Conservation (phyloP, 2,888 invertebrate species). For the Drosophila mulleri region DNA sequence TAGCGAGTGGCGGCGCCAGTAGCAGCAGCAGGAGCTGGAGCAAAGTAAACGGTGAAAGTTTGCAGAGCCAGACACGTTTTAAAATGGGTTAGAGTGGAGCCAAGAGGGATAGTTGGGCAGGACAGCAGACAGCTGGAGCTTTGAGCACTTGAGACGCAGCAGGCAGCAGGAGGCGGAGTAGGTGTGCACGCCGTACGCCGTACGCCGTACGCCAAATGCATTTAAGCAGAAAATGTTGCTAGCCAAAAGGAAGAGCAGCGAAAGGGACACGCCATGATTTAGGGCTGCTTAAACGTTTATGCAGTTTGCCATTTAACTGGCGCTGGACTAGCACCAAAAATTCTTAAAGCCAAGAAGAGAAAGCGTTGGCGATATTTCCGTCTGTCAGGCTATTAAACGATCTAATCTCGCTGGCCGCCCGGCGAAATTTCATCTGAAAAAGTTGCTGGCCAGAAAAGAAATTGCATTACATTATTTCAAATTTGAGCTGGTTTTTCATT, state of each 20-base stretch:
- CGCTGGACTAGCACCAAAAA: conserved; percentile 30
- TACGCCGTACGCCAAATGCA: conserved; percentile 52
- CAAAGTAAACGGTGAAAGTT: conserved; percentile 71
- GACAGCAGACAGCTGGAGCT: conserved; percentile 36
- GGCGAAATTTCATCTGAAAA: conserved; percentile 19
- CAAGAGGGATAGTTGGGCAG: conserved; percentile 16
- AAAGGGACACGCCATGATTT: conserved; percentile 63
- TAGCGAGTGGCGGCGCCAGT: conserved; percentile 9
- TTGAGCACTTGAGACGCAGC: conserved; percentile 62
- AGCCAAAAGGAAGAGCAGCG: conserved; percentile 29
- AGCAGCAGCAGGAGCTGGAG: conserved; percentile 20
- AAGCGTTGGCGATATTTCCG: conserved; percentile 25
- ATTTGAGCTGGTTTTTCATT: conserved; percentile 22
- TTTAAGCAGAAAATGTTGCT: conserved; percentile 69
- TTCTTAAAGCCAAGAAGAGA: conserved; percentile 21
- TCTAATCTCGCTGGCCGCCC: conserved; percentile 27
- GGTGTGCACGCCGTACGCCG: too few relatives aligned
- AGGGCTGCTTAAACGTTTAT: conserved; percentile 64
- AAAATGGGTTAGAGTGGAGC: conserved; percentile 19
- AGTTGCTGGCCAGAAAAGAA: conserved; percentile 29
- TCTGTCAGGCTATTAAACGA: conserved; percentile 23
- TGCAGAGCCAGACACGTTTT: conserved; percentile 38
- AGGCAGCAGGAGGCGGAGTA: conserved; percentile 12
- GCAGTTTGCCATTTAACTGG: conserved; percentile 44
- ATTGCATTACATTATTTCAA: conserved; percentile 55